Evolutionary conservation across 1,140 invertebrate species (phyloP), one percentile per base, ranked within the genome.

Genomic region (Drosophila suzukii): DNA sequence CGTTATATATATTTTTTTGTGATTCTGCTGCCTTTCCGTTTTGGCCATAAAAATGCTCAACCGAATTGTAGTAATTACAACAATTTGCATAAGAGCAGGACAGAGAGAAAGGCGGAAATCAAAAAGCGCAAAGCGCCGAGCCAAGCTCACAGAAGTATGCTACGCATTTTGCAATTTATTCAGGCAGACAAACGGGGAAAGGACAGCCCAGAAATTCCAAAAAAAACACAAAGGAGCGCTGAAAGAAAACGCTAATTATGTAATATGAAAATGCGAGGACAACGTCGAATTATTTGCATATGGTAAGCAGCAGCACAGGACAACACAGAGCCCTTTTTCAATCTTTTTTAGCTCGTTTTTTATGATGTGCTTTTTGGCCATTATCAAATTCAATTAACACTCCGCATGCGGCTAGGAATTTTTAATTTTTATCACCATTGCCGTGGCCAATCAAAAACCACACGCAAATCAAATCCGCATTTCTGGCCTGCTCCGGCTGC

Each of bases 31-130:
- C 39, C 53, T 75, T 70, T 80, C 67, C 74, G 39, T 65, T 70
- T 66, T 67, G 75, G 68, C 79, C 84, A 86, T 86, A 88, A 89
- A 88, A 88, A 88, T 89, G 84, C 83, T 88, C 84, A 80, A 80
- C 83, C 83, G 83, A 88, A 88, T 88, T 88, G 84, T 89, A 88
- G 83, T 88, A 88, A 88, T 88, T 88, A 88, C 83, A 88, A 88
- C 75, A 83, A 88, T 88, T 88, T 88, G 83, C 83, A 88, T 89
- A 88, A 88, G 75, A 73, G 66, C 39, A 32, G 30, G 53, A 20
- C 27, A 39, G 13, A 54, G 50, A 8, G 49, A 51, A 20, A 8
- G 61, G 46, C 84, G 83, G 83, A 88, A 88, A 88, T 88, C 83
- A 88, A 88, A 88, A 88, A 89, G 83, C 83, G 83, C 79, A 84